phyloP scores from a whole-genome alignment of 2,113 vertebrate genomes.

The Bolborhynchus lineola region DNA sequence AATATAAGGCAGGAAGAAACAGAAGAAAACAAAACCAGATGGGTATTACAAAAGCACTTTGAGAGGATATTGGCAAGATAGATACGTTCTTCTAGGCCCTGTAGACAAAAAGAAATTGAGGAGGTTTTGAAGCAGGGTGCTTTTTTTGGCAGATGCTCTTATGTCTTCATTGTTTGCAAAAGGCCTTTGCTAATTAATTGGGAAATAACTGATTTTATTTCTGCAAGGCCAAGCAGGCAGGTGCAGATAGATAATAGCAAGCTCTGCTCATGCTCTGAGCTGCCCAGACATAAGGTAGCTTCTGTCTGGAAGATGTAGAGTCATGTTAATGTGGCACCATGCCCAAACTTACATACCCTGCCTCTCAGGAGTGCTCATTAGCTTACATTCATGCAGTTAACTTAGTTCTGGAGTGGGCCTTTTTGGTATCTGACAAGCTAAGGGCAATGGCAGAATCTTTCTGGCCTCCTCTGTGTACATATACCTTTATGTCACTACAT shows the following conservation, averaged over 20 bases:
- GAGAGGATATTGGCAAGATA: background rate
- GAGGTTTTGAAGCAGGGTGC: background rate
- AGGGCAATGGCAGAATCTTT: background rate
- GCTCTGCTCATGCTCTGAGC: background rate
- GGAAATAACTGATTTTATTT: background rate
- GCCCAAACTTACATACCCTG: constrained; percentile 39
- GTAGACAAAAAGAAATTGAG: background rate
- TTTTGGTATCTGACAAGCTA: background rate
- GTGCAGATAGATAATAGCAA: constrained; percentile 16
- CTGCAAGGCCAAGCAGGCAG: background rate
- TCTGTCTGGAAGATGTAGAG: background rate
- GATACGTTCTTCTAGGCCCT: background rate
- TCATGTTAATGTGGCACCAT: constrained; percentile 11
- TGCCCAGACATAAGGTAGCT: background rate
- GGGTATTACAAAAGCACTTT: background rate
- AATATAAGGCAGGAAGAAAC: background rate
- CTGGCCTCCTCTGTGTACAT: background rate
- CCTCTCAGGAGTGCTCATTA: constrained; percentile 23
- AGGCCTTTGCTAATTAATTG: background rate
- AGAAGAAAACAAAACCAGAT: background rate
- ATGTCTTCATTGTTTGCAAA: background rate
- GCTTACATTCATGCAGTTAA: background rate
- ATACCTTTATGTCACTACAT: background rate
- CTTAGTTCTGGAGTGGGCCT: background rate
- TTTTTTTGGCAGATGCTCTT: background rate